Percentiles rank a stretch among this genome's conserved stretches.
Conservation (phyloP, 2,113 vertebrate genomes). For the Mustelus asterias region DNA sequence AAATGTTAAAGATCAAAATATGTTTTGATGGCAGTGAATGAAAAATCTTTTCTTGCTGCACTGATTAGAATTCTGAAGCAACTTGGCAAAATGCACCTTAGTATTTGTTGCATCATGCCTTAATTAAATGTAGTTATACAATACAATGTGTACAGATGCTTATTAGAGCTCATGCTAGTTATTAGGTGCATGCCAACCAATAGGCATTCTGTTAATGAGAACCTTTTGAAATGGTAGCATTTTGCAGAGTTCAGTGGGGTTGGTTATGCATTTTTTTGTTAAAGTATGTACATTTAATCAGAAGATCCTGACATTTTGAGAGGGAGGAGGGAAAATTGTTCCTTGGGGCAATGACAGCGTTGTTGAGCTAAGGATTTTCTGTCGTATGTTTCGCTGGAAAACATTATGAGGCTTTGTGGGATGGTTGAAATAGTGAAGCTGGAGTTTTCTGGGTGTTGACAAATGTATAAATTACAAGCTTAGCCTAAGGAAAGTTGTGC, state of each 20-base stretch:
- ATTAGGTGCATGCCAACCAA: background rate
- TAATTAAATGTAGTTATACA: background rate
- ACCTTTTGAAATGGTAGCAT: background rate
- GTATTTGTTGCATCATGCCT: background rate
- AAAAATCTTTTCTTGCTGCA: background rate
- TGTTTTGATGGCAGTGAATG: background rate
- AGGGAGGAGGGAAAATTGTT: background rate
- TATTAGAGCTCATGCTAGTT: slow-evolving; percentile 2
- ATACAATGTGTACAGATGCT: background rate
- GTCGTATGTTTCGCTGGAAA: background rate
- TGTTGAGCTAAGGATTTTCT: background rate
- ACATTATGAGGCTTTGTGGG: background rate
- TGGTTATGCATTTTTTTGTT: background rate
- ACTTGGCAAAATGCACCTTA: background rate
- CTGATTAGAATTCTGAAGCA: background rate
- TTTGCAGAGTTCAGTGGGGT: background rate
- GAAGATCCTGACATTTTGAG: background rate
- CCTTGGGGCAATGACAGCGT: background rate
- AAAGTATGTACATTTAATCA: background rate
- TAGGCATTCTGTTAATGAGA: background rate
- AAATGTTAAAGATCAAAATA: background rate
- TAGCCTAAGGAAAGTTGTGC: background rate
- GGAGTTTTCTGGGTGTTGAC: background rate
- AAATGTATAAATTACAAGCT: background rate
- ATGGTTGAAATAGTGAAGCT: background rate